A percentile compares a stretch with the other conserved stretches of the same genome.
phyloP scores from a whole-genome alignment of 2,113 vertebrate genomes.

The Poicephalus gulielmi region DNA sequence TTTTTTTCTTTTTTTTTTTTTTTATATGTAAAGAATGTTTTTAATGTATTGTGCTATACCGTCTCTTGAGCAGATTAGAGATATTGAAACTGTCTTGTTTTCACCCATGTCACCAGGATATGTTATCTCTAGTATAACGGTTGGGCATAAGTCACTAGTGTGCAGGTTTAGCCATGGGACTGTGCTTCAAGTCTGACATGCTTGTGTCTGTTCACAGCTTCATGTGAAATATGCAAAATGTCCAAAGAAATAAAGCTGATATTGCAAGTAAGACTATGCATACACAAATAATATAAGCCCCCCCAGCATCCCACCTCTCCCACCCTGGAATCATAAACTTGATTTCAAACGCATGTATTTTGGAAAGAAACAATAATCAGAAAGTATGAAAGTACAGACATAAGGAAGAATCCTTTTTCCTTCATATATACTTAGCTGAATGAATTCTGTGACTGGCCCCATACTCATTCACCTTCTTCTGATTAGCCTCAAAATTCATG shows the following conservation, averaged over 20 bases:
- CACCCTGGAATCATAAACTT: neutral
- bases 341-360: neutral
- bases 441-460: neutral
- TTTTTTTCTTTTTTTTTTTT: rapidly evolving
- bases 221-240: neutral
- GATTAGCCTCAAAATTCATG: neutral
- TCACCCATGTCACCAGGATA: neutral
- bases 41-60: neutral
- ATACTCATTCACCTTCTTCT: neutral
- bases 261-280: neutral
- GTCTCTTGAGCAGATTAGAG: neutral
- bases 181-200: rapidly evolving
- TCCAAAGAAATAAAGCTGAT: neutral
- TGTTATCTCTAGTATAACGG: neutral
- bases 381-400: neutral
- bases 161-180: neutral
- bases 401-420: neutral
- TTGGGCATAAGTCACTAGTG: neutral
- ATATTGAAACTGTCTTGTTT: neutral
- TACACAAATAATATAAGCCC: neutral
- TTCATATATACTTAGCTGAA: neutral
- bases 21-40: neutral
- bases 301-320: too few species aligned
- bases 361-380: neutral
- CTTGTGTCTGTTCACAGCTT: neutral